phyloP scores from a whole-genome alignment of 2,888 invertebrate genomes.

The Thymelicus acteon region DNA sequence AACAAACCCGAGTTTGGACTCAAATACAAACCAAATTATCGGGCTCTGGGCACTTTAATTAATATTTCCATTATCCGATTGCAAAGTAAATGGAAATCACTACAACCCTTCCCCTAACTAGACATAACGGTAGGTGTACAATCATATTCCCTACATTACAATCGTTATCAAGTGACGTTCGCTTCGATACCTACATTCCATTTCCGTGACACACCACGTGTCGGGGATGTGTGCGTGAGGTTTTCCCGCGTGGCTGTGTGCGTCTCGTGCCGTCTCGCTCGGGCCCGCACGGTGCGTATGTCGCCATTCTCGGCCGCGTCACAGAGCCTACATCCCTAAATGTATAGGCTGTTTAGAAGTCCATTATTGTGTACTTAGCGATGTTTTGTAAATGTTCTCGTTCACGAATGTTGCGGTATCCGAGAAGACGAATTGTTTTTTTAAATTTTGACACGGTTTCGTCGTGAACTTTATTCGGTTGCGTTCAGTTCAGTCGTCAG shows the following conservation, averaged over 20 bases:
- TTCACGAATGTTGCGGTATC: slow-evolving; percentile 43
- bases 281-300: slow-evolving; percentile 30
- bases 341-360: slow-evolving; percentile 59
- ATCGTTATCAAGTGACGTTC: slow-evolving; percentile 58
- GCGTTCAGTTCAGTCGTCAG: not conserved
- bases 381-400: slow-evolving; percentile 61
- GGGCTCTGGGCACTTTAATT: slow-evolving; percentile 50
- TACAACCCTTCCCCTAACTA: slow-evolving; percentile 53
- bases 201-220: slow-evolving; percentile 45
- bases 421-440: slow-evolving; percentile 38
- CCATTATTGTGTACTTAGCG: slow-evolving; percentile 71
- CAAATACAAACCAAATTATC: slow-evolving; percentile 51
- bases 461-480: slow-evolving; percentile 8
- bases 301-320: slow-evolving; percentile 46
- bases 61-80: slow-evolving; percentile 59
- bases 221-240: slow-evolving; percentile 50
- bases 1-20: slow-evolving; percentile 41
- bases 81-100: slow-evolving; percentile 59
- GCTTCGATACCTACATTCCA: slow-evolving; percentile 56
- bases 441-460: slow-evolving; percentile 26
- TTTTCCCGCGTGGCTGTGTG: slow-evolving; percentile 50
- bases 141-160: slow-evolving; percentile 59
- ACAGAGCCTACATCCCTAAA: slow-evolving; percentile 36
- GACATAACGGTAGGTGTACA: slow-evolving; percentile 43
- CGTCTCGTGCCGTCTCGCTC: slow-evolving; percentile 41